These are phyloP conservation scores for Psix sp. DNA, from an alignment of 1,140 invertebrate genomes.

Conservation along the genomic window DNA sequence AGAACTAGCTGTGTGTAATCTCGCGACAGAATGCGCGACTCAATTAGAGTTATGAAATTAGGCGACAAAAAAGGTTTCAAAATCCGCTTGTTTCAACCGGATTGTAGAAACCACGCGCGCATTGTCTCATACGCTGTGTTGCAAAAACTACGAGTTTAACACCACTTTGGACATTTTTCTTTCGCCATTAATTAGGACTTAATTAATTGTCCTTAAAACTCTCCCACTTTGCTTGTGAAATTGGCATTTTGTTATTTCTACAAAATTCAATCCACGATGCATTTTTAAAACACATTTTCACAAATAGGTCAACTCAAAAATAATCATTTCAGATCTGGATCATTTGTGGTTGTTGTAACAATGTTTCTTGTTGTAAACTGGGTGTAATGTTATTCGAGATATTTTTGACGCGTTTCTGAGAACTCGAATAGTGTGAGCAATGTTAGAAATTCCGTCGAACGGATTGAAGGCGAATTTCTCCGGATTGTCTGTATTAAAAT, in stretches of 20 bases:
- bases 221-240: too few species aligned
- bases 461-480: too few species aligned
- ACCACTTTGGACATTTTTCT: neutral
- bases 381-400: too few species aligned
- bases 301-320: too few species aligned
- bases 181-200: neutral
- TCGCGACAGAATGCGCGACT: neutral
- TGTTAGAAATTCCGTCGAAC: too few species aligned
- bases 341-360: too few species aligned
- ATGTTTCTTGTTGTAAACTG: too few species aligned
- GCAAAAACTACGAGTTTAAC: neutral
- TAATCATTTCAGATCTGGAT: too few species aligned
- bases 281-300: too few species aligned
- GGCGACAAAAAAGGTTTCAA: conserved; percentile 11
- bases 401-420: too few species aligned
- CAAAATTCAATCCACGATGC: neutral
- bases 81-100: conserved; percentile 12
- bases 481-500: conserved; percentile 9
- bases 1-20: neutral
- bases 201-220: too few species aligned
- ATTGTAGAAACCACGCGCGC: conserved; percentile 15
- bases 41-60: conserved; percentile 19
- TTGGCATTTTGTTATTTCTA: neutral
- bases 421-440: too few species aligned
- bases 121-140: conserved; percentile 5